phyloP scores from a whole-genome alignment of 2,888 invertebrate genomes.

The Brenthis hecate region DNA sequence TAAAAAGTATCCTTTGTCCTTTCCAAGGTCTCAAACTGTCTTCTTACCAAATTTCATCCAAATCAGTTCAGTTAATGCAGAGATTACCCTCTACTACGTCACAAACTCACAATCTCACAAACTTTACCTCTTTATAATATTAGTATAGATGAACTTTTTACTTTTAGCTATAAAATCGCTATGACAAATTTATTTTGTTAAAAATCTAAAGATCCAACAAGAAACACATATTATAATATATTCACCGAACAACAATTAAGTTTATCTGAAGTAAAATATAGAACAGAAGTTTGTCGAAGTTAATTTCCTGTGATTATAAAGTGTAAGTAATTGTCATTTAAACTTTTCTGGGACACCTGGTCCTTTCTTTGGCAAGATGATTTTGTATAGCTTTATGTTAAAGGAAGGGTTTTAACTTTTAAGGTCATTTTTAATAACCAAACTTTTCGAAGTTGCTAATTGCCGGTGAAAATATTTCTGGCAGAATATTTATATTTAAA shows the following conservation, averaged over 20 bases:
- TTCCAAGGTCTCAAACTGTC: too few relatives aligned
- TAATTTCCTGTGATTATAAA: slow-evolving; percentile 33
- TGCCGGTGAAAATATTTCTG: not conserved
- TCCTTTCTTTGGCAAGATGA: slow-evolving; percentile 34
- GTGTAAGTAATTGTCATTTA: slow-evolving; percentile 37
- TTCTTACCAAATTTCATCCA: too few relatives aligned
- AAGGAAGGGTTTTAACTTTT: slow-evolving; percentile 23
- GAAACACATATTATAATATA: not conserved
- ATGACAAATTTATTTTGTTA: too few relatives aligned
- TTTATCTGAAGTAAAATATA: slow-evolving; percentile 8
- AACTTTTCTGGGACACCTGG: slow-evolving; percentile 42
- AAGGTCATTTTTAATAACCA: slow-evolving; percentile 20
- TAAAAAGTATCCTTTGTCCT: too few relatives aligned
- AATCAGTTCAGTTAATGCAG: too few relatives aligned
- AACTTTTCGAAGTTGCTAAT: slow-evolving; percentile 1
- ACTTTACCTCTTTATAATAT: too few relatives aligned
- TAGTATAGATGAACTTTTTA: too few relatives aligned
- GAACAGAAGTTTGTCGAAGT: slow-evolving; percentile 20
- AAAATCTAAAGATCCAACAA: too few relatives aligned
- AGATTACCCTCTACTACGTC: too few relatives aligned
- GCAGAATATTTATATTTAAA: not conserved
- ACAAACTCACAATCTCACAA: too few relatives aligned
- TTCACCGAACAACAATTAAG: not conserved
- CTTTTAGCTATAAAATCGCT: too few relatives aligned
- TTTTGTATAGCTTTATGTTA: slow-evolving; percentile 18